Conservation (phyloP, 2,113 vertebrate genomes). For the Phycodurus eques region DNA sequence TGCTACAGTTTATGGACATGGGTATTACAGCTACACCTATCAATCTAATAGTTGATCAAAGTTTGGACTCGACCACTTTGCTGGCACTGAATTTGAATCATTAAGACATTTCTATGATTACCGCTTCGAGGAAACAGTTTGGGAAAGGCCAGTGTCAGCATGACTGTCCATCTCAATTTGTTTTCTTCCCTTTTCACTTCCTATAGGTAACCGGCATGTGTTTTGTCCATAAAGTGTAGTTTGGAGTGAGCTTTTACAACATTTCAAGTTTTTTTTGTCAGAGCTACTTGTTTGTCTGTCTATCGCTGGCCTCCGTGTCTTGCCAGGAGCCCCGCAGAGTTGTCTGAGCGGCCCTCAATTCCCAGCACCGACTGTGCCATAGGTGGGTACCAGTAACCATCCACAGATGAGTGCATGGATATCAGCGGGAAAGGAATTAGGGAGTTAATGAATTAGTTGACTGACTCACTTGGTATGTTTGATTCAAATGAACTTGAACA, state of each 20-base stretch:
- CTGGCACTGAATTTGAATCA: background rate
- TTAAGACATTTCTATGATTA: background rate
- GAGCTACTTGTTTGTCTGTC: constrained; percentile 33
- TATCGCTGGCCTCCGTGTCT: constrained; percentile 42
- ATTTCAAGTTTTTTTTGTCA: constrained; percentile 20
- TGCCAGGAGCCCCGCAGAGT: constrained; percentile 31
- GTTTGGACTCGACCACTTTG: background rate
- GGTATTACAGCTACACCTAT: background rate
- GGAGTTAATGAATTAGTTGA: background rate
- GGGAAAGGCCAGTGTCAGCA: background rate
- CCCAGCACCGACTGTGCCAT: constrained; percentile 35
- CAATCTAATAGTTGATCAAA: background rate
- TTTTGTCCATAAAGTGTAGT: background rate
- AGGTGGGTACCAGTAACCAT: constrained; percentile 51
- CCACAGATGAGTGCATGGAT: constrained; percentile 25
- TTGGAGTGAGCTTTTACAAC: background rate
- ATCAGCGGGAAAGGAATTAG: background rate
- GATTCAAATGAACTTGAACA: constrained; percentile 7
- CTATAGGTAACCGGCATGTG: background rate
- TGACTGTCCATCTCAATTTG: background rate
- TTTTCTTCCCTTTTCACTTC: constrained; percentile 4
- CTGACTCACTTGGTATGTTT: constrained; percentile 17
- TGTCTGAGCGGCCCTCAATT: constrained; percentile 37
- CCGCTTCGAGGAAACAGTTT: background rate
- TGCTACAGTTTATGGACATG: constrained; percentile 4